Evolutionary conservation across 2,888 invertebrate species (phyloP).

Genomic region (Drosophila silvestris): DNA sequence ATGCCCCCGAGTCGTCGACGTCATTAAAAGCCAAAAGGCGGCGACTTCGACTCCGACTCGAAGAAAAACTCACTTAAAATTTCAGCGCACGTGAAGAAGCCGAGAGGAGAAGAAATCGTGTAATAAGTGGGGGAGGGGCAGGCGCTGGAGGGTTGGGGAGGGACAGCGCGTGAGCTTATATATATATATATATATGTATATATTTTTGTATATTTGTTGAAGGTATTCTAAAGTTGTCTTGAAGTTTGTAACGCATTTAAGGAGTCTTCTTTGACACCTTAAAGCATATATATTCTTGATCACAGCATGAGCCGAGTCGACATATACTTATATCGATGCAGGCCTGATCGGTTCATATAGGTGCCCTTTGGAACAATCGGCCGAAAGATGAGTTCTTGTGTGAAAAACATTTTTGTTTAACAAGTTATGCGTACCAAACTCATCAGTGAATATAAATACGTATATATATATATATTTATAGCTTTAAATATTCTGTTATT

Average conservation of each 20-base stretch:
- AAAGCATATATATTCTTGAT: background rate
- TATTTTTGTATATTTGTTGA: background rate
- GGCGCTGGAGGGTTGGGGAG: conserved; percentile 21
- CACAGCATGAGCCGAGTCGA: background rate
- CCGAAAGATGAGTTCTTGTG: background rate
- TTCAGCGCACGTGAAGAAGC: conserved; percentile 72
- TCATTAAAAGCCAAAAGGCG: conserved; percentile 78
- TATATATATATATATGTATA: background rate
- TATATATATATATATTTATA: background rate
- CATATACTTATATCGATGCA: background rate
- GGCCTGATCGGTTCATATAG: background rate
- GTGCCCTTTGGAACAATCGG: background rate
- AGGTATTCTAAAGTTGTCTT: background rate
- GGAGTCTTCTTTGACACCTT: background rate
- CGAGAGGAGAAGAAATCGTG: conserved; percentile 18
- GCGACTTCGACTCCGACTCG: conserved; percentile 37
- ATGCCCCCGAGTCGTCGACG: conserved; percentile 73
- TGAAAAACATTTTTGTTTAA: background rate
- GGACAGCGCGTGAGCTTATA: background rate
- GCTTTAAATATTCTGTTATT: background rate
- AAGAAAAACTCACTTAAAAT: conserved; percentile 79
- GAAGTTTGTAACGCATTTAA: background rate
- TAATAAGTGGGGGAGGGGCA: background rate
- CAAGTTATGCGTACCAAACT: background rate
- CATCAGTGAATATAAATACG: background rate